A percentile compares a stretch with the other conserved stretches of the same genome.
phyloP scores from a whole-genome alignment of 1,140 invertebrate species.

The Pseudomyrmex flavicornis region DNA sequence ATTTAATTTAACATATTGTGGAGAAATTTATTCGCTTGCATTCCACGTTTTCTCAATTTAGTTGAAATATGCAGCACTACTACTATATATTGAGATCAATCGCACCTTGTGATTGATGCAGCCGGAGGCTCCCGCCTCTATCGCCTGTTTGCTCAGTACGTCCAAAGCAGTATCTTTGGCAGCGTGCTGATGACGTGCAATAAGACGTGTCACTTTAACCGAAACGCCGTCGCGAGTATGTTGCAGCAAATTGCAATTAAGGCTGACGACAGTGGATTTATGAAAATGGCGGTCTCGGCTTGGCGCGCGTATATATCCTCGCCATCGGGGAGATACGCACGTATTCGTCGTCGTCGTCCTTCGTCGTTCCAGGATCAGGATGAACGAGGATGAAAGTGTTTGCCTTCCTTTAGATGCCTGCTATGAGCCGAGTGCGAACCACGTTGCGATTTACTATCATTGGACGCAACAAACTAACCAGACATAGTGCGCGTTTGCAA shows the following conservation, averaged over 20 bases:
- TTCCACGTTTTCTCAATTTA: neutral
- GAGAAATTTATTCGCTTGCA: neutral
- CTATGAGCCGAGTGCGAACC: slow-evolving; percentile 5
- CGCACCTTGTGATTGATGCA: slow-evolving; percentile 1
- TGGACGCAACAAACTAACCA: slow-evolving; percentile 27
- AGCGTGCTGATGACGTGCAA: slow-evolving; percentile 38
- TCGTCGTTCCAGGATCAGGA: slow-evolving; percentile 39
- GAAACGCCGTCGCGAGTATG: slow-evolving; percentile 56
- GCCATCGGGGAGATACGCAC: slow-evolving; percentile 41
- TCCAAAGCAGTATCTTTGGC: slow-evolving; percentile 19
- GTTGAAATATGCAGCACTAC: slow-evolving; percentile 10
- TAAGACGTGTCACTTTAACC: slow-evolving; percentile 68
- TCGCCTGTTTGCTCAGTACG: slow-evolving; percentile 14
- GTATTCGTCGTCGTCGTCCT: slow-evolving; percentile 30
- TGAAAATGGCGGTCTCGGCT: slow-evolving; percentile 66
- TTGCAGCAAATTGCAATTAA: slow-evolving; percentile 76
- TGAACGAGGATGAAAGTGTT: slow-evolving; percentile 51
- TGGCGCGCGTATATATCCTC: slow-evolving; percentile 25
- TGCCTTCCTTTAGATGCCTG: neutral
- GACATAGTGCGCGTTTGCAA: slow-evolving; percentile 12
- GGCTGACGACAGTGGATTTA: slow-evolving; percentile 75
- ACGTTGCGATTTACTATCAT: slow-evolving; percentile 54
- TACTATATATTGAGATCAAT: neutral
- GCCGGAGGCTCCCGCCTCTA: neutral
- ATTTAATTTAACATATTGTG: neutral